Conservation (phyloP, 2,797 vertebrate species). For the Mycteria americana region DNA sequence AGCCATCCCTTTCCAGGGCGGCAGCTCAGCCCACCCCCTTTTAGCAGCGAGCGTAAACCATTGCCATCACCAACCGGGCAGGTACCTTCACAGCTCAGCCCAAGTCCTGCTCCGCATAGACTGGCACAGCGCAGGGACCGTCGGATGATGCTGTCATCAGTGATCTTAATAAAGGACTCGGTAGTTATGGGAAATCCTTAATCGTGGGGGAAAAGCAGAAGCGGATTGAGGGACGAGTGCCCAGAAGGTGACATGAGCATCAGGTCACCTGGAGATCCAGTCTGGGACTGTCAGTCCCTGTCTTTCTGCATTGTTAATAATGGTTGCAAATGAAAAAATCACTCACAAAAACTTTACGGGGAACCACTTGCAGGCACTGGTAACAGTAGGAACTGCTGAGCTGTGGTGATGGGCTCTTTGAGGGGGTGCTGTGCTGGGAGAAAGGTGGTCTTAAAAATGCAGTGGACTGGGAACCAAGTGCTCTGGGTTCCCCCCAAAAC, state of each 20-base stretch:
- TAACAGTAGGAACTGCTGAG: neutral
- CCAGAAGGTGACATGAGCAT: neutral
- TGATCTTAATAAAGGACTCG: neutral
- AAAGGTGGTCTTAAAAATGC: neutral
- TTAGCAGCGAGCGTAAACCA: neutral
- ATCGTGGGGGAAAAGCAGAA: neutral
- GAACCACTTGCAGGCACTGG: neutral
- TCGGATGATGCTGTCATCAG: neutral
- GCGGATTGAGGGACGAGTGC: neutral
- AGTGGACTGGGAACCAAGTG: neutral
- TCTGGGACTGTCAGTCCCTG: rapidly evolving
- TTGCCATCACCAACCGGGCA: rapidly evolving
- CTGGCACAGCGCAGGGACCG: neutral
- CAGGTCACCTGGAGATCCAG: neutral
- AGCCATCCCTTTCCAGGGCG: neutral
- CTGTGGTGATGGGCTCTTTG: neutral
- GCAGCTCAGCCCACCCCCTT: neutral
- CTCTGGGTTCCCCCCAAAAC: rapidly evolving
- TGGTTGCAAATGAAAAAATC: neutral
- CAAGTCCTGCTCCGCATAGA: neutral
- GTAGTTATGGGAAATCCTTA: neutral
- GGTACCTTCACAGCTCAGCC: neutral
- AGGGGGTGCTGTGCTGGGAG: neutral
- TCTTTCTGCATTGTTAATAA: neutral
- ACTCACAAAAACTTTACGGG: neutral